Base-by-base conservation (phyloP, 2,113 vertebrate genomes). In the Centropristis striata region DNA sequence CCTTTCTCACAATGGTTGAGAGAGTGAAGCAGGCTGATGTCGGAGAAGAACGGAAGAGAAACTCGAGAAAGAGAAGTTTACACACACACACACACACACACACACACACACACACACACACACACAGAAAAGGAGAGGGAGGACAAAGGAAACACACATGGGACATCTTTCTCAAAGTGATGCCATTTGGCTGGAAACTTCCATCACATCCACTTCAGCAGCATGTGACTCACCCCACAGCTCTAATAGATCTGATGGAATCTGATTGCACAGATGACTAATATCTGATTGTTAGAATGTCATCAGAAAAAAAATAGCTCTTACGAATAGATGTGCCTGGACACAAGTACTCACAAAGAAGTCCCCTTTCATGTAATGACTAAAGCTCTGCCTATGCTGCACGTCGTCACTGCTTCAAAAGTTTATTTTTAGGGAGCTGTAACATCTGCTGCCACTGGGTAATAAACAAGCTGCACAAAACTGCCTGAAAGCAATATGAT, bases 1-100 rank as follows among this genome's bases (percentile, higher is more conserved):
- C 88, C 87, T 88, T 73, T 75, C 83, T 82, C 71, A 71, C 74
- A 64, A 16, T 32, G 71, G 55, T 11, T 8, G 47, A 78, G 75
- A 68, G 74, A 83, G 54, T 14, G 69, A 63, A 74, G 60, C 50
- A 49, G 76, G 53, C n/a, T 32, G 2, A 16, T 28, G 54, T 5
- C 9, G 9, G 53, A 16, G 5, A 55, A 46, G 58, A 39, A 54
- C 2, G 32, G 54, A 74, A 79, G 46, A 59, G 27, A 75, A 50
- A 67, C 25, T 44, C 8, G 25, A 80, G 39, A 63, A 50, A 72
- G 41, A 84, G 32, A 71, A 36, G n/a, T n/a, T n/a, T n/a, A 80
- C 27, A 39, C 27, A 23, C 6, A 27, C 21, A 59, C 23, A 44
- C 41, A 76, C 20, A 78, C 47, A 63, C 63, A 65, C 49, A 80